Conservation (phyloP, 2,797 vertebrate genomes). For the Sternarchorhynchus goeldii region DNA sequence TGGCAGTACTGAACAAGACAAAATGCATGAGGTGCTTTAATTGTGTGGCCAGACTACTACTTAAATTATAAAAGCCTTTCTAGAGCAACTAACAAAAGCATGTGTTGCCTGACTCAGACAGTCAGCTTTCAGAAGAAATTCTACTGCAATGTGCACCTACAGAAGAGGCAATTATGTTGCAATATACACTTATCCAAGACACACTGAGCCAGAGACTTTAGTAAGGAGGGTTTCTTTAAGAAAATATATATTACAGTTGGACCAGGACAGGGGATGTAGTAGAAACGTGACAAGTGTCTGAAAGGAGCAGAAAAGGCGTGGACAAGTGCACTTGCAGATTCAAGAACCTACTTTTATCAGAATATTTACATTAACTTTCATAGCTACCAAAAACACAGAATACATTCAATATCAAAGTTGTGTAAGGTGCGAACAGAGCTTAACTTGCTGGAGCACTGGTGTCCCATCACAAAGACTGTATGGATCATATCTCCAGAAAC, state of each 20-base stretch:
- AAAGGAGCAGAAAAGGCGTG: constrained; percentile 63
- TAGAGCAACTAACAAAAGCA: constrained; percentile 12
- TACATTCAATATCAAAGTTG: constrained; percentile 83
- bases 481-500: constrained; percentile 18
- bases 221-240: constrained; percentile 49
- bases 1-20: constrained; percentile 22
- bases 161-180: constrained; percentile 35
- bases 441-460: constrained; percentile 11
- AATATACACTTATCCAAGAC: constrained; percentile 38
- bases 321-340: constrained; percentile 82
- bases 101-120: constrained; percentile 14
- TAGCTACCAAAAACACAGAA: constrained; percentile 75
- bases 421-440: neutral
- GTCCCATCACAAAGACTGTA: constrained; percentile 59
- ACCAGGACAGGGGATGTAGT: constrained; percentile 56
- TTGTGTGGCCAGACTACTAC: constrained; percentile 23
- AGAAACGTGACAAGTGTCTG: constrained; percentile 50
- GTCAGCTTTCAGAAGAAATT: constrained; percentile 34
- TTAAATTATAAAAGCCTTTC: constrained; percentile 23
- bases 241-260: constrained; percentile 65
- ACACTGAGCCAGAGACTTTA: constrained; percentile 43
- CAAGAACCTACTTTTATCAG: constrained; percentile 64
- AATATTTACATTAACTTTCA: constrained; percentile 74
- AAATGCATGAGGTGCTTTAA: constrained; percentile 7
- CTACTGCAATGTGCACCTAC: constrained; percentile 20